Evolutionary conservation across 2,797 vertebrate species (phyloP).

Genomic region (Orestias chungarensis): DNA sequence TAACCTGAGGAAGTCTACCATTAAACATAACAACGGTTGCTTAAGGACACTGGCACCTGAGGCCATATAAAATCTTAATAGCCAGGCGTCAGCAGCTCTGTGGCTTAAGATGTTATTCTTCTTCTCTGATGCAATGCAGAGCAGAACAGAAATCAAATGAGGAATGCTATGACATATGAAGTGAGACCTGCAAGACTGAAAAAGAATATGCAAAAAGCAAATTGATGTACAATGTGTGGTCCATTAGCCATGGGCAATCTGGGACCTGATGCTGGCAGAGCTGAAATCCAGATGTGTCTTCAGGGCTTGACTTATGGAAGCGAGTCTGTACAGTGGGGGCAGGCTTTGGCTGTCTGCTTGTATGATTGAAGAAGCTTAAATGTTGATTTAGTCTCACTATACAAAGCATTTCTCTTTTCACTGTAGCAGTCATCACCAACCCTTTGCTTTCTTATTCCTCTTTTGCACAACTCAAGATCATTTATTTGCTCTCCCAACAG

Average conservation of each 20-base stretch:
- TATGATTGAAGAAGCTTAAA: constrained; percentile 59
- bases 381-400: constrained; percentile 58
- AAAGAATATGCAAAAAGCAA: constrained; percentile 53
- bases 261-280: constrained; percentile 51
- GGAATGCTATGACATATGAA: constrained; percentile 50
- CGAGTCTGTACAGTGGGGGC: constrained; percentile 48
- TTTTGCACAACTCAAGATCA: neutral
- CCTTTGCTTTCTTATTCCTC: constrained; percentile 34
- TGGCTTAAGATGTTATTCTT: constrained; percentile 25
- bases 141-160: constrained; percentile 35
- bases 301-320: constrained; percentile 64
- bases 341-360: constrained; percentile 33
- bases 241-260: constrained; percentile 49
- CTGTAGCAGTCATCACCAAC: constrained; percentile 43
- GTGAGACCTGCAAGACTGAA: constrained; percentile 46
- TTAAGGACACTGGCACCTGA: constrained; percentile 26
- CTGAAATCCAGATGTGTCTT: constrained; percentile 73
- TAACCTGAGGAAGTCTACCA: neutral
- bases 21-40: constrained; percentile 1
- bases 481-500: constrained; percentile 59
- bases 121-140: constrained; percentile 39
- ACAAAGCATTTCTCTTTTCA: constrained; percentile 45
- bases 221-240: constrained; percentile 60
- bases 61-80: constrained; percentile 25
- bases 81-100: constrained; percentile 27